Conservation (phyloP, 2,113 vertebrate genomes). For the Podilymbus podiceps region DNA sequence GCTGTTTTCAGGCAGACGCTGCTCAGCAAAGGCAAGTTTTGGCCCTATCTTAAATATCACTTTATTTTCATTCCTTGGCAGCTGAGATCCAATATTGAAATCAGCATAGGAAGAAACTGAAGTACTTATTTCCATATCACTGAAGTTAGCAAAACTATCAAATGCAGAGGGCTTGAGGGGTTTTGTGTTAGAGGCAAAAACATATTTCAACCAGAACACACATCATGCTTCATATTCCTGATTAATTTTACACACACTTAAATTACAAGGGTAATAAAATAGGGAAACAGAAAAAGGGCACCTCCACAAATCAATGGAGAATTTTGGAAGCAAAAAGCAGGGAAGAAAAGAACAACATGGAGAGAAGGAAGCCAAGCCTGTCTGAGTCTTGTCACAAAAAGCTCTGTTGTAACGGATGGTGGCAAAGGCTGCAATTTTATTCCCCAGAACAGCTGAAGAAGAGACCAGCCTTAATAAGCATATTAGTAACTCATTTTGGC, state of each 20-base stretch:
- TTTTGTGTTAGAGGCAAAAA: background rate
- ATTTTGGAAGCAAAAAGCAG: background rate
- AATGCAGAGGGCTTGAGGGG: background rate
- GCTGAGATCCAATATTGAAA: background rate
- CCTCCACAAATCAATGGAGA: background rate
- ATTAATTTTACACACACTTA: background rate
- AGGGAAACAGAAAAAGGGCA: background rate
- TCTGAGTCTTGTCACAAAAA: background rate
- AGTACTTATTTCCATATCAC: background rate
- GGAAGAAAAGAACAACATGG: accelerated
- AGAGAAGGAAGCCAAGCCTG: background rate
- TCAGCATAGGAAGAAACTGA: background rate
- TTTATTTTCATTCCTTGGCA: background rate
- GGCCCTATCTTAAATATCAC: background rate
- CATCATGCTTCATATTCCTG: background rate
- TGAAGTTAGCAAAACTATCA: background rate
- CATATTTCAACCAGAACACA: background rate
- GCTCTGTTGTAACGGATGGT: accelerated
- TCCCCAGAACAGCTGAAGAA: background rate
- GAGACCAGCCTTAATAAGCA: background rate
- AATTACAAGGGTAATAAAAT: background rate
- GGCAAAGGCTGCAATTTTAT: background rate
- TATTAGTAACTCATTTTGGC: background rate
- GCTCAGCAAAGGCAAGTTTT: background rate
- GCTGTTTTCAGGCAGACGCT: background rate